A percentile compares a stretch with the other conserved stretches of the same genome.
These are phyloP conservation scores for Tetranychus piercei DNA, from an alignment of 2,888 invertebrate genomes.

Conservation along the genomic window DNA sequence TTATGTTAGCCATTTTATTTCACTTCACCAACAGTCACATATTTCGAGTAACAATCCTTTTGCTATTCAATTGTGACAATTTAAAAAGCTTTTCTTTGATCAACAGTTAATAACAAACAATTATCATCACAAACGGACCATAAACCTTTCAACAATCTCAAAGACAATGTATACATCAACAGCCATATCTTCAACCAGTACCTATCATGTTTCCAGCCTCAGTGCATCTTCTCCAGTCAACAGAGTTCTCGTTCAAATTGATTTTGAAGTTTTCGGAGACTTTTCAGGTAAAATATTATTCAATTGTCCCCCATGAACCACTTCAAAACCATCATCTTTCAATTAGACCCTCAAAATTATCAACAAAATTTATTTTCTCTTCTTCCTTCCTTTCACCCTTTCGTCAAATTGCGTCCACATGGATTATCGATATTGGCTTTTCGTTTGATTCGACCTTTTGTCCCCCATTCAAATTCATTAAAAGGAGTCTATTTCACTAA, in stretches of 20 bases:
- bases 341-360: no score
- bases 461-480: not conserved
- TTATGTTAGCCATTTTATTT: not conserved
- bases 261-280: not conserved
- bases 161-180: not conserved
- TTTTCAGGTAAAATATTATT: conserved; percentile 3
- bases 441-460: not conserved
- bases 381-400: not conserved
- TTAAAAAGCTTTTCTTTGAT: no score
- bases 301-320: not conserved
- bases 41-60: not conserved
- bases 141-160: not conserved
- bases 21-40: not conserved
- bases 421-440: not conserved
- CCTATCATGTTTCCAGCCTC: not conserved
- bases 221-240: not conserved
- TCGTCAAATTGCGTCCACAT: no score
- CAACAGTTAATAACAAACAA: no score
- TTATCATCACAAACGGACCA: not conserved
- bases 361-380: not conserved
- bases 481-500: not conserved
- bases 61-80: no score
- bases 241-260: not conserved
- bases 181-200: not conserved
- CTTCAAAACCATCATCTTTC: not conserved